phyloP scores from a whole-genome alignment of 2,113 vertebrate genomes.

The Pholis gunnellus region DNA sequence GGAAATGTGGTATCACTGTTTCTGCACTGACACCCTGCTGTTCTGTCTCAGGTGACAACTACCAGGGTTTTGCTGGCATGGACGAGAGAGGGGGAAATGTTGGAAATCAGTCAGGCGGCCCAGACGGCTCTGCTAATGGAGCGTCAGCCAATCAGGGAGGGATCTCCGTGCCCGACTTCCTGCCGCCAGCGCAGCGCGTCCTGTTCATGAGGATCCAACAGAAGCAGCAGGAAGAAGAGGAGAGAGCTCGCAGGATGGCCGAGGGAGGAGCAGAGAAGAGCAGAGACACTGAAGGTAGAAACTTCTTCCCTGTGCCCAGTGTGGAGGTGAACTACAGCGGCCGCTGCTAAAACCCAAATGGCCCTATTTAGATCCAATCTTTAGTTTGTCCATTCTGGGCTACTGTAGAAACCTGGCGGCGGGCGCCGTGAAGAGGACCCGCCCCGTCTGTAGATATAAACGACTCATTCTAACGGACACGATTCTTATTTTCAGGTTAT shows the following conservation, averaged over 20 bases:
- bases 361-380: too few species aligned
- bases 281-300: constrained; percentile 89
- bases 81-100: constrained; percentile 79
- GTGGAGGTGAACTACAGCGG: too few species aligned
- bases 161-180: constrained; percentile 89
- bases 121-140: constrained; percentile 77
- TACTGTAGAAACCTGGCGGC: too few species aligned
- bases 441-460: too few species aligned
- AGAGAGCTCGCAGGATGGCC: constrained; percentile 89
- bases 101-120: constrained; percentile 74
- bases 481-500: too few species aligned
- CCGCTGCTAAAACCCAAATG: too few species aligned
- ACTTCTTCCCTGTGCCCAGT: too few species aligned
- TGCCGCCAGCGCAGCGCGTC: constrained; percentile 93
- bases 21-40: neutral
- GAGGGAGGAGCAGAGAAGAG: constrained; percentile 84
- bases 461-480: too few species aligned
- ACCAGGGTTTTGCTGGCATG: constrained; percentile 83
- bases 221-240: constrained; percentile 96
- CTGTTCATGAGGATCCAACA: constrained; percentile 96
- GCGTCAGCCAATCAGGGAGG: constrained; percentile 75
- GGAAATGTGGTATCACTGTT: neutral
- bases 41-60: constrained; percentile 81
- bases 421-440: too few species aligned
- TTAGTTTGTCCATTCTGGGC: too few species aligned